Percentiles rank a stretch among this genome's conserved stretches.
Evolutionary conservation across 2,888 invertebrate species (phyloP).

Genomic region (Arctia plantaginis): DNA sequence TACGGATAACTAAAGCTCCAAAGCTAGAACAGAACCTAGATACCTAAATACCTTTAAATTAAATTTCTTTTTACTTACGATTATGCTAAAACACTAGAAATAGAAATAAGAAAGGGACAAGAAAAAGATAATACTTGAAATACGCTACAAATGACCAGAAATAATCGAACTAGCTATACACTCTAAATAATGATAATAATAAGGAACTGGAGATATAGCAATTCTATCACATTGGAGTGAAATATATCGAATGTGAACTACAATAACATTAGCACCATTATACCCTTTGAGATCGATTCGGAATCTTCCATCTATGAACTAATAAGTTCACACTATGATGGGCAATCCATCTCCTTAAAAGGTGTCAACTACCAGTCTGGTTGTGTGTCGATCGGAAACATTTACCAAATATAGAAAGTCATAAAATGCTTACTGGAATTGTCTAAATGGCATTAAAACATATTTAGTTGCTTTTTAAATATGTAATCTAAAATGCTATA

Average conservation of each 20-base stretch:
- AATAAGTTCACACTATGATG: slow-evolving; percentile 7
- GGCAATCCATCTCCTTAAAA: slow-evolving; percentile 3
- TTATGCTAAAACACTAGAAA: no score
- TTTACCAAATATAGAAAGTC: background rate
- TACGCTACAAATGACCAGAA: no score
- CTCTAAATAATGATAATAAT: no score
- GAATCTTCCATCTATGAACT: slow-evolving; percentile 15
- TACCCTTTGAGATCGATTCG: background rate
- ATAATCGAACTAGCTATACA: no score
- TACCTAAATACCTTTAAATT: no score
- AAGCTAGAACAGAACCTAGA: no score
- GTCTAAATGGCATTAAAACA: background rate
- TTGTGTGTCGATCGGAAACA: background rate
- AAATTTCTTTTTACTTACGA: no score
- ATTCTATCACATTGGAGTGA: background rate
- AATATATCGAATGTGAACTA: background rate
- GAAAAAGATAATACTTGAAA: no score
- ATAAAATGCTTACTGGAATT: slow-evolving; percentile 3
- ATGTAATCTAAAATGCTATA: no score
- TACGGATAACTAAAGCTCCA: no score
- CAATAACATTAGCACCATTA: background rate
- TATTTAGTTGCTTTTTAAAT: background rate
- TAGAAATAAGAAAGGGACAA: no score
- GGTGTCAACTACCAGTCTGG: slow-evolving; percentile 9
- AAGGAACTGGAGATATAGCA: background rate